A percentile compares a stretch with the other conserved stretches of the same genome.
phyloP scores from a whole-genome alignment of 2,888 invertebrate species.

The Oligia fasciuncula region DNA sequence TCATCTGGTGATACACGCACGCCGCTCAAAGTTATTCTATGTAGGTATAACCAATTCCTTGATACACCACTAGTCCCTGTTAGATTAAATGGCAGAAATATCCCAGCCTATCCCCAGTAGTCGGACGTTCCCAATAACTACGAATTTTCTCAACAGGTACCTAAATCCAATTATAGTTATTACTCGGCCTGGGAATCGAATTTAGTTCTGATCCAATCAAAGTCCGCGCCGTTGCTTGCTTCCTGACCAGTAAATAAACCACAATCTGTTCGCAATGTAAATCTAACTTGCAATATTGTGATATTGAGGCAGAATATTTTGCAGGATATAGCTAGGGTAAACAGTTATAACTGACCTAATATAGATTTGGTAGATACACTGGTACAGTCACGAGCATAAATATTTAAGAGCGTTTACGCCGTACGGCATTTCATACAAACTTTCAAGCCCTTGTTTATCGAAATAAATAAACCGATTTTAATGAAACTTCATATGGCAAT shows the following conservation, averaged over 20 bases:
- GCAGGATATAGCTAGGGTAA: neutral
- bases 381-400: neutral
- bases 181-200: slow-evolving; percentile 42
- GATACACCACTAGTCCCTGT: neutral
- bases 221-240: slow-evolving; percentile 37
- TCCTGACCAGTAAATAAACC: slow-evolving; percentile 48
- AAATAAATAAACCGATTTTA: too few relatives aligned
- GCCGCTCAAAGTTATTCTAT: neutral
- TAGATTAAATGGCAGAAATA: neutral
- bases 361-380: neutral
- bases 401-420: too few relatives aligned
- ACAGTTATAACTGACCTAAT: neutral
- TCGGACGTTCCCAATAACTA: slow-evolving; percentile 7
- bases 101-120: neutral
- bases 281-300: slow-evolving; percentile 22
- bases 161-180: slow-evolving; percentile 49
- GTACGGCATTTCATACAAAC: too few relatives aligned
- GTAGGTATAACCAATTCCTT: neutral
- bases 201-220: slow-evolving; percentile 52
- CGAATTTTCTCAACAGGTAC: slow-evolving; percentile 54
- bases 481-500: too few relatives aligned
- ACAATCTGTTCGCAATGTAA: slow-evolving; percentile 26
- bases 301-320: slow-evolving; percentile 8
- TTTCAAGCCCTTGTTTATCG: too few relatives aligned
- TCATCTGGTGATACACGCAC: neutral